Conservation (phyloP, 2,113 vertebrate species). For the Apistogramma diplotaenia region DNA sequence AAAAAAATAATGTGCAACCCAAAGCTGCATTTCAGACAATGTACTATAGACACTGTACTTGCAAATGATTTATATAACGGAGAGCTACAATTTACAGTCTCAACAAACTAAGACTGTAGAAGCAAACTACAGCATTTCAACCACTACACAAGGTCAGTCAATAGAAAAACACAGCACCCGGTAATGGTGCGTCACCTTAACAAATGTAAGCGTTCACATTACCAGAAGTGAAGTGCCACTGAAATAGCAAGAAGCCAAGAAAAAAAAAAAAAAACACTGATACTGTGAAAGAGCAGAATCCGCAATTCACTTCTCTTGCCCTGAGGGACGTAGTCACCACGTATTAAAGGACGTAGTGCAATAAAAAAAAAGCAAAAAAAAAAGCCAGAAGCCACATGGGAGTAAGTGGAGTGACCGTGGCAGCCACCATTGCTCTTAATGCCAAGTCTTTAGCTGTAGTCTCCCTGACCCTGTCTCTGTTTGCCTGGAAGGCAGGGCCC, state of each 20-base stretch:
- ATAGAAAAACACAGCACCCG: not conserved
- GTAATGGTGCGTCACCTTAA: constrained; percentile 37
- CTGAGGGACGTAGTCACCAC: constrained; percentile 39
- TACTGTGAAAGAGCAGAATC: constrained; percentile 37
- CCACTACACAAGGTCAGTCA: constrained; percentile 9
- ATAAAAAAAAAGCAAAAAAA: constrained; percentile 32
- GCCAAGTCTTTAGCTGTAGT: constrained; percentile 62
- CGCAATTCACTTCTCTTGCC: constrained; percentile 49
- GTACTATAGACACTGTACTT: not conserved
- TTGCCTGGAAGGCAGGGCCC: constrained; percentile 66
- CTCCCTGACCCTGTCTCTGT: constrained; percentile 67
- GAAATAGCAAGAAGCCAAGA: constrained; percentile 25
- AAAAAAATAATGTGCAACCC: not conserved
- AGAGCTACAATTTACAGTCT: constrained; percentile 12
- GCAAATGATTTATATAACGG: not conserved
- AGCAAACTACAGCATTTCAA: not conserved
- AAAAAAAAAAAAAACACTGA: constrained; percentile 8
- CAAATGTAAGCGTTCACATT: constrained; percentile 45
- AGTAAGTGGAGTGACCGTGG: constrained; percentile 71
- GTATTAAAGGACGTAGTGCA: constrained; percentile 45
- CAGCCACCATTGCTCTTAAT: constrained; percentile 70
- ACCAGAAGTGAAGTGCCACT: constrained; percentile 26
- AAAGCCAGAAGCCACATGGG: constrained; percentile 65
- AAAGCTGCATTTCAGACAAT: not conserved
- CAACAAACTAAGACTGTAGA: not conserved